Evolutionary conservation across 2,888 invertebrate genomes (phyloP).

Genomic region (Agrilus cyanescens): DNA sequence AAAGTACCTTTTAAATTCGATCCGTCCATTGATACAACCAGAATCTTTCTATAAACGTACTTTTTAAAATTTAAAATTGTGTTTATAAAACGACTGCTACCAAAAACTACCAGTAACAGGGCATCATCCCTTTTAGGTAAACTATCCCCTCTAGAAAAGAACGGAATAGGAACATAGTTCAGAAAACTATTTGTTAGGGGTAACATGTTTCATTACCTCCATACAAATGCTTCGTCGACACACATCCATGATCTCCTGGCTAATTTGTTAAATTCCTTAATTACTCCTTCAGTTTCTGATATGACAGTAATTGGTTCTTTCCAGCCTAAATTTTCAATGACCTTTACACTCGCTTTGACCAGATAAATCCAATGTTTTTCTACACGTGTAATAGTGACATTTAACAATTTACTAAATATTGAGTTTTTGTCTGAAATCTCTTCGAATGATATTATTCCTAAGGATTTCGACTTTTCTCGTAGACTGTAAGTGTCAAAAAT

Average conservation of each 20-base stretch:
- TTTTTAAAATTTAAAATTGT: constrained; percentile 4
- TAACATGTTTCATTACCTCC: constrained; percentile 22
- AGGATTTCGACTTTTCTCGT: constrained; percentile 14
- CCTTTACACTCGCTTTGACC: constrained; percentile 23
- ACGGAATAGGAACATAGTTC: background rate
- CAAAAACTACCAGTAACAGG: constrained; percentile 24
- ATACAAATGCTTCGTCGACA: constrained; percentile 23
- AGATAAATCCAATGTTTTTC: constrained; percentile 17
- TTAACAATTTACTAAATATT: constrained; percentile 24
- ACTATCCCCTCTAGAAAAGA: background rate
- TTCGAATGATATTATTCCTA: constrained; percentile 23
- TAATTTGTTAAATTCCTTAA: constrained; percentile 26
- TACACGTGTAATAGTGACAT: constrained; percentile 17
- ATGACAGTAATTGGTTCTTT: constrained; percentile 28
- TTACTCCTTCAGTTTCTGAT: constrained; percentile 21
- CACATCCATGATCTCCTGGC: constrained; percentile 27
- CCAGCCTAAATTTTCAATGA: constrained; percentile 25
- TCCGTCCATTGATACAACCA: constrained; percentile 13
- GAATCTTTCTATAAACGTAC: constrained; percentile 3
- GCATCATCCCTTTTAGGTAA: constrained; percentile 7
- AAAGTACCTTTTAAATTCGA: constrained; percentile 5
- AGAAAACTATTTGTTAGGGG: background rate
- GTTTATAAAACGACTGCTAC: constrained; percentile 13
- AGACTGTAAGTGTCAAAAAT: constrained; percentile 25
- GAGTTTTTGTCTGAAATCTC: constrained; percentile 16